Percentiles rank a stretch among this genome's conserved stretches.
phyloP scores from a whole-genome alignment of 2,113 vertebrate species.

The Speoplatyrhinus poulsoni region DNA sequence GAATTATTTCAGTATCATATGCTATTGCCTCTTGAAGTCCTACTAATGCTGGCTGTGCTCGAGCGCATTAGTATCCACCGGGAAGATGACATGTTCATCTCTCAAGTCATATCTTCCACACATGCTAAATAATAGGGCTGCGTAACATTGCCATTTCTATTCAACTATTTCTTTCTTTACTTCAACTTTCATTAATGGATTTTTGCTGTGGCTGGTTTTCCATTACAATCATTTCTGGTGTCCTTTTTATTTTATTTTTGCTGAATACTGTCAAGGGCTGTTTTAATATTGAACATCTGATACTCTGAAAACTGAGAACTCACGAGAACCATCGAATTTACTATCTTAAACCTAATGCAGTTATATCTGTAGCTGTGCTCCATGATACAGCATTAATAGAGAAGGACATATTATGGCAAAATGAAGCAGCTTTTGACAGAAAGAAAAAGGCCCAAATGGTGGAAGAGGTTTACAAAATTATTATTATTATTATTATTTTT shows the following conservation, averaged over 20 bases:
- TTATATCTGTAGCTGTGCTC: background rate
- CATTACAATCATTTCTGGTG: conserved; percentile 23
- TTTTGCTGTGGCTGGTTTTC: conserved; percentile 10
- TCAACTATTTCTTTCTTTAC: no score
- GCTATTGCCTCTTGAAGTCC: conserved; percentile 42
- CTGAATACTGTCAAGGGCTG: background rate
- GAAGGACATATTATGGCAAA: background rate
- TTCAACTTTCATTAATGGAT: background rate
- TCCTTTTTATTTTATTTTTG: conserved; percentile 16
- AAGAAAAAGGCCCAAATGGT: conserved; percentile 4
- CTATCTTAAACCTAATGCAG: background rate
- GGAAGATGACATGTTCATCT: background rate
- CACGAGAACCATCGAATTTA: background rate
- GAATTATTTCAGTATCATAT: conserved; percentile 56
- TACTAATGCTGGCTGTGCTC: conserved; percentile 19
- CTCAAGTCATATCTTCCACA: conserved; percentile 4
- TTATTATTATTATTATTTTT: no score
- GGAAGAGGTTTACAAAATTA: no score
- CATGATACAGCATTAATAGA: background rate
- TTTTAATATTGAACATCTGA: background rate
- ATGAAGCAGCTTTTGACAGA: conserved; percentile 15
- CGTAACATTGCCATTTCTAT: conserved; percentile 9
- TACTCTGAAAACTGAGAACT: background rate
- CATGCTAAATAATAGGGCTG: conserved; percentile 39
- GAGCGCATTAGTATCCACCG: conserved; percentile 15